phyloP scores from a whole-genome alignment of 2,797 vertebrate genomes.

The Periparus ater region DNA sequence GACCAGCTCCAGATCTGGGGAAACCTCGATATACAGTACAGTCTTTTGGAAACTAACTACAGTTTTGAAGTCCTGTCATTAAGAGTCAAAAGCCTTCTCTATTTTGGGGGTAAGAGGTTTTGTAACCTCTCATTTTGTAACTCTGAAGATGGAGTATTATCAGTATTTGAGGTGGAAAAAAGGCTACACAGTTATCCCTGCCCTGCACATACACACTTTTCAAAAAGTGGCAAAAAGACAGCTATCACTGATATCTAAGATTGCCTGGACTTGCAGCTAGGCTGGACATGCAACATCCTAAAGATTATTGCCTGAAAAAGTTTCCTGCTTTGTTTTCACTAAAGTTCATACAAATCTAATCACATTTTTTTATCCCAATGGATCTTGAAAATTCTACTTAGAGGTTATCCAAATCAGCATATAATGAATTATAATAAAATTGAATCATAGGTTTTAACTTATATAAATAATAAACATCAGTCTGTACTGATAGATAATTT shows the following conservation, averaged over 20 bases:
- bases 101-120: not conserved
- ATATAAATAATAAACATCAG: not conserved
- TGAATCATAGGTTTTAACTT: not conserved
- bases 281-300: not conserved
- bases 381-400: not conserved
- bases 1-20: not conserved
- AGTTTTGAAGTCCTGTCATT: not conserved
- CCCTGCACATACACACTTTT: rapidly evolving
- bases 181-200: rapidly evolving
- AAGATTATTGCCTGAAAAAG: not conserved
- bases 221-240: not conserved
- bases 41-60: not conserved
- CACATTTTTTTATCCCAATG: not conserved
- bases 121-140: not conserved
- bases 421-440: not conserved
- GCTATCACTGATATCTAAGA: not conserved
- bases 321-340: not conserved
- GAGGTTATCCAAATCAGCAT: not conserved
- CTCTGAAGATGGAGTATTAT: not conserved
- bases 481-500: not conserved
- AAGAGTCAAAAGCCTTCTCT: not conserved
- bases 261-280: not conserved
- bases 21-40: not conserved
- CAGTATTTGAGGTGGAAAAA: not conserved
- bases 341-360: not conserved